Percentiles rank a stretch among this genome's conserved stretches.
These are phyloP conservation scores for Henicopernis longicauda DNA, from an alignment of 2,113 vertebrate species.

Conservation along the genomic window DNA sequence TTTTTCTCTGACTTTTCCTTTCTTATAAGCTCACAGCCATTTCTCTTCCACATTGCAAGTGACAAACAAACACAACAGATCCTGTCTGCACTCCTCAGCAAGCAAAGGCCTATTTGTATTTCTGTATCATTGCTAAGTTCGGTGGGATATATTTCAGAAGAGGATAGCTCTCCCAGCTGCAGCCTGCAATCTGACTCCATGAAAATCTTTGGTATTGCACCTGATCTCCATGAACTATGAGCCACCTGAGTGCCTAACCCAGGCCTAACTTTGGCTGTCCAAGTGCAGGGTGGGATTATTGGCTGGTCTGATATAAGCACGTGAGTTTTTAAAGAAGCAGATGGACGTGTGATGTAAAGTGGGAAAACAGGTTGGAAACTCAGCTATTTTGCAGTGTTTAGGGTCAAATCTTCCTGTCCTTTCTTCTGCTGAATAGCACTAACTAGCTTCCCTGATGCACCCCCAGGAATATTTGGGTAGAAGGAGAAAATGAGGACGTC, in stretches of 20 bases:
- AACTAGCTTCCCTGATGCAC: neutral
- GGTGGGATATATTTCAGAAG: neutral
- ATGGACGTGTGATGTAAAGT: neutral
- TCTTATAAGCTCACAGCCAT: neutral
- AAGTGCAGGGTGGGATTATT: neutral
- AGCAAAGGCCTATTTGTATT: neutral
- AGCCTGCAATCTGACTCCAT: neutral
- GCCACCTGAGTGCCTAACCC: neutral
- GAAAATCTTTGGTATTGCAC: neutral
- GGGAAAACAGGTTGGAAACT: neutral
- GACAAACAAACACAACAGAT: neutral
- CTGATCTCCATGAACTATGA: neutral
- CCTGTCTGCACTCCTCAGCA: neutral
- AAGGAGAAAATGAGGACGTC: neutral
- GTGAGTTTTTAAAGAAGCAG: neutral
- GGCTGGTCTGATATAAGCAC: neutral
- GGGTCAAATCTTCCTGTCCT: neutral
- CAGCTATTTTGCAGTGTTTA: neutral
- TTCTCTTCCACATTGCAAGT: neutral
- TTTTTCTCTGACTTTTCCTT: neutral
- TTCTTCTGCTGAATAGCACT: neutral
- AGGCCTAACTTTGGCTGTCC: neutral
- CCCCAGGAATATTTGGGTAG: neutral
- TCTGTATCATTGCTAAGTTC: neutral
- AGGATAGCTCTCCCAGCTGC: neutral